phyloP scores from a whole-genome alignment of 2,888 invertebrate species.

The Melipona bicolor region DNA sequence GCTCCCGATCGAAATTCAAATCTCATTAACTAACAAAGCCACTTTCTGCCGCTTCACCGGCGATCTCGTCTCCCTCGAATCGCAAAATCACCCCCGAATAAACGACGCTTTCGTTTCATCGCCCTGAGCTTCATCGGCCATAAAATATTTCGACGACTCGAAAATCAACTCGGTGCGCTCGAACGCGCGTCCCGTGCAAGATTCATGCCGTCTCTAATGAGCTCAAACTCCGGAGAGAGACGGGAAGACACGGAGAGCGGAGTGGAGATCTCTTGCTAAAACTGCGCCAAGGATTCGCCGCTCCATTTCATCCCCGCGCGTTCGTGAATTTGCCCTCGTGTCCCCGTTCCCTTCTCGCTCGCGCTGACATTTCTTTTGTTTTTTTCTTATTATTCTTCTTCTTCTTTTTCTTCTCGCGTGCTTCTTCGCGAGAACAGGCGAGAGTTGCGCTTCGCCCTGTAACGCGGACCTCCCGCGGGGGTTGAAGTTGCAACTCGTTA shows the following conservation, averaged over 20 bases:
- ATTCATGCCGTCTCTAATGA: conserved; percentile 16
- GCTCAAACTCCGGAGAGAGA: neutral
- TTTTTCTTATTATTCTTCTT: neutral
- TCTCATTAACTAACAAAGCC: neutral
- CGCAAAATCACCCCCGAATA: neutral
- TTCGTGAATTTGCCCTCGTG: conserved; percentile 27
- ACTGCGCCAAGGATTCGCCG: conserved; percentile 28
- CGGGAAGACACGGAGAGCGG: neutral
- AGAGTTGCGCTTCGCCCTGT: conserved; percentile 12
- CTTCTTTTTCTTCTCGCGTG: neutral
- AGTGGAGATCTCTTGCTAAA: conserved; percentile 15
- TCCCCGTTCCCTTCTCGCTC: neutral
- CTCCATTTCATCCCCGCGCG: neutral
- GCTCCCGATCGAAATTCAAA: neutral
- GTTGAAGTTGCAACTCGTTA: conserved; percentile 52
- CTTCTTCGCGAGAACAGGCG: too few species aligned
- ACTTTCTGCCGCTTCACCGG: neutral
- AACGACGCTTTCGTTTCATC: neutral
- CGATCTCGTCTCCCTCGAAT: neutral
- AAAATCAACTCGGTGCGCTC: neutral
- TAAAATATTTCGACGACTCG: neutral
- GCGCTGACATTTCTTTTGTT: neutral
- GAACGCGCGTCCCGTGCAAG: neutral
- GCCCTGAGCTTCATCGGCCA: neutral
- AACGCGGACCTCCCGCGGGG: conserved; percentile 12